Conservation (phyloP, 1,140 invertebrate species). For the Drosophila navojoa region DNA sequence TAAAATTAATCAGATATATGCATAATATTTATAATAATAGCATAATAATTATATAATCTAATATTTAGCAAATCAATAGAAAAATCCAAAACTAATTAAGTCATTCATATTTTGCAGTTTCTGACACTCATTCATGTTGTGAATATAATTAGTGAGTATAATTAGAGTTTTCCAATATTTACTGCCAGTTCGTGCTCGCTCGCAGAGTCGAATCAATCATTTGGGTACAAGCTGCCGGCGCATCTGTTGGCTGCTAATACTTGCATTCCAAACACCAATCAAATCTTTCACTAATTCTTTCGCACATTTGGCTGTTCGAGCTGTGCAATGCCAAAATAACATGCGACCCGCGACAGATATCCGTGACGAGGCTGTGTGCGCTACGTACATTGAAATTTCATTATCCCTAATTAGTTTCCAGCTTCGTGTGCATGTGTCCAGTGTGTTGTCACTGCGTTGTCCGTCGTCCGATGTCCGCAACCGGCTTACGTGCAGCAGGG, state of each 20-base stretch:
- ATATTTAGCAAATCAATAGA: too few species aligned
- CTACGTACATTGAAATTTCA: constrained; percentile 11
- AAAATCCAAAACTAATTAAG: too few species aligned
- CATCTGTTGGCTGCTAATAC: neutral
- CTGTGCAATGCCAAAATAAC: neutral
- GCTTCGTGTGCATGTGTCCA: neutral
- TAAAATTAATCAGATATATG: too few species aligned
- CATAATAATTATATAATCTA: too few species aligned
- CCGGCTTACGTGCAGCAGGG: neutral
- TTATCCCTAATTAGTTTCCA: constrained; percentile 27
- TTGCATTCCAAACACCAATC: neutral
- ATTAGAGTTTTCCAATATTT: too few species aligned
- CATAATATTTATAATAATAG: too few species aligned
- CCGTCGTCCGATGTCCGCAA: neutral
- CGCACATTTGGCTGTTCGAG: neutral
- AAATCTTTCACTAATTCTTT: constrained; percentile 9
- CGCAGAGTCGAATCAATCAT: too few species aligned
- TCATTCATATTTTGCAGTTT: too few species aligned
- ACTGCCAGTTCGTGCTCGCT: too few species aligned
- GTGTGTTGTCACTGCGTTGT: neutral
- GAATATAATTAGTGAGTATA: too few species aligned
- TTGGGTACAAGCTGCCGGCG: neutral
- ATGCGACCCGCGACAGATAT: constrained; percentile 3
- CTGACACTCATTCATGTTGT: too few species aligned
- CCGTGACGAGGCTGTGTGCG: neutral